A percentile compares a stretch with the other conserved stretches of the same genome.
These are phyloP conservation scores for Athene noctua DNA, from an alignment of 2,113 vertebrate genomes.

Conservation along the genomic window DNA sequence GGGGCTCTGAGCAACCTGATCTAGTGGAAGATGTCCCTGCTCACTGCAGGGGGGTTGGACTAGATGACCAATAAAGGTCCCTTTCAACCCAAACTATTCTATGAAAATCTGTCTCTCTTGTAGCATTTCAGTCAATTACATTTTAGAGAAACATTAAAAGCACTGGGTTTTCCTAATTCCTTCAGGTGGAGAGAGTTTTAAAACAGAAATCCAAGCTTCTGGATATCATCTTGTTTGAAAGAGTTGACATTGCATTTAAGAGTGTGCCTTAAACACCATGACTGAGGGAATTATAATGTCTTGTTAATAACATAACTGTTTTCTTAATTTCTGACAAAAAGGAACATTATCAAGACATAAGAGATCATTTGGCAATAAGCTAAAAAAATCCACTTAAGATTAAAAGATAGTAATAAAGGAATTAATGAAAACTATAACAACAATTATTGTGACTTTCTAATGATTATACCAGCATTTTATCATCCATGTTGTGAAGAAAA, in stretches of 20 bases:
- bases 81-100: not conserved
- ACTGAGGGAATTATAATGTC: not conserved
- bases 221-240: not conserved
- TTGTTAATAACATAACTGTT: not conserved
- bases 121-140: not conserved
- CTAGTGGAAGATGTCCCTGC: not conserved
- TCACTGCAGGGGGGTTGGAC: rapidly evolving
- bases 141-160: not conserved
- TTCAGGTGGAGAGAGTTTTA: not conserved
- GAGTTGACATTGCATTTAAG: not conserved
- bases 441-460: not conserved
- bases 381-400: not conserved
- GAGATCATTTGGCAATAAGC: not conserved
- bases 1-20: not conserved
- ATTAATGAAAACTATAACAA: not conserved
- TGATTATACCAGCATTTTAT: not conserved
- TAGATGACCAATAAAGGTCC: not conserved
- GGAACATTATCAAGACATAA: not conserved
- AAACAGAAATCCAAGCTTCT: not conserved
- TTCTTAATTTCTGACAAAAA: not conserved
- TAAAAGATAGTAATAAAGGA: not conserved
- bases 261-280: not conserved
- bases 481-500: not conserved
- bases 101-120: not conserved
- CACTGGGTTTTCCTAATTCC: not conserved